phyloP scores from a whole-genome alignment of 2,888 invertebrate species.

The Proisotoma minuta region DNA sequence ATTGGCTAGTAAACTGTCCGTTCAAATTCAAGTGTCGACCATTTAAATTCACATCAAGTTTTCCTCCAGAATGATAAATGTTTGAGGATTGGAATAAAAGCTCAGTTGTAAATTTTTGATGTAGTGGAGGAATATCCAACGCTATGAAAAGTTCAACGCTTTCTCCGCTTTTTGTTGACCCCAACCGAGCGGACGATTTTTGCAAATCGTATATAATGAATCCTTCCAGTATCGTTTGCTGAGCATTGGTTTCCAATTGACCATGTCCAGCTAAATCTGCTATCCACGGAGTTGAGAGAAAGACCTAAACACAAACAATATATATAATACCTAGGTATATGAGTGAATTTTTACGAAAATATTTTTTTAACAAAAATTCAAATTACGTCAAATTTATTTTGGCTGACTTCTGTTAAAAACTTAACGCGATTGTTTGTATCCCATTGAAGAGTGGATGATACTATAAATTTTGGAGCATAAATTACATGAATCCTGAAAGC shows the following conservation, averaged over 20 bases:
- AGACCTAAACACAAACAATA: constrained; percentile 20
- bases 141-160: neutral
- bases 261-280: constrained; percentile 29
- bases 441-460: constrained; percentile 28
- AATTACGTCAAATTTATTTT: constrained; percentile 21
- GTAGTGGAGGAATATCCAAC: constrained; percentile 35
- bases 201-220: constrained; percentile 19
- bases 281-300: constrained; percentile 42
- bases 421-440: constrained; percentile 1
- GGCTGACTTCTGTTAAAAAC: constrained; percentile 15
- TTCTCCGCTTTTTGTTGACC: neutral
- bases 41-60: constrained; percentile 28
- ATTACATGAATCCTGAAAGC: constrained; percentile 29
- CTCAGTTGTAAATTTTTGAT: constrained; percentile 33
- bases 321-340: neutral
- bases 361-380: neutral
- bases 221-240: constrained; percentile 27
- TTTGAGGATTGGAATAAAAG: constrained; percentile 12
- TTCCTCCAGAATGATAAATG: constrained; percentile 22
- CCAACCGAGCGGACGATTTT: constrained; percentile 13
- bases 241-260: constrained; percentile 22
- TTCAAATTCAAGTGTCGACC: constrained; percentile 29
- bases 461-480: constrained; percentile 12
- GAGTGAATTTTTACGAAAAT: neutral
- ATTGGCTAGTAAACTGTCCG: constrained; percentile 19